phyloP scores from a whole-genome alignment of 2,113 vertebrate species.

The Zosterops lateralis region DNA sequence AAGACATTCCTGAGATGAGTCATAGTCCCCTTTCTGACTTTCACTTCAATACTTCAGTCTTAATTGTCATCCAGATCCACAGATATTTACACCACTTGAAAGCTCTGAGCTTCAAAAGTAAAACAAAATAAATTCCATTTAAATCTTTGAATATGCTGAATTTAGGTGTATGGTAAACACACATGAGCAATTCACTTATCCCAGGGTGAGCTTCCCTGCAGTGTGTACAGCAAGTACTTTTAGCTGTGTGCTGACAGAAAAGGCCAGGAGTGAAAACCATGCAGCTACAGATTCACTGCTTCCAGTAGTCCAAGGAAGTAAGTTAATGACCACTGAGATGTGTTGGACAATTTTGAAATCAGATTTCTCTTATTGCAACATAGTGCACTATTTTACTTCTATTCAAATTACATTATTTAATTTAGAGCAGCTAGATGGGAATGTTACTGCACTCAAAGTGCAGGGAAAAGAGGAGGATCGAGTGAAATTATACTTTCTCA shows the following conservation, averaged over 20 bases:
- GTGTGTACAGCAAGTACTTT: neutral
- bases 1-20: neutral
- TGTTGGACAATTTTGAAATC: neutral
- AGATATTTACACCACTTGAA: neutral
- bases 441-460: neutral
- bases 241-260: neutral
- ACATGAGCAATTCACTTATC: neutral
- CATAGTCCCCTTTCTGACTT: constrained; percentile 23
- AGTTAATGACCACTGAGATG: neutral
- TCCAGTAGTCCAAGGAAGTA: neutral
- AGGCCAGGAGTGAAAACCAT: neutral
- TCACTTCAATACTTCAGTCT: neutral
- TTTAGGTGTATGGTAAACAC: neutral
- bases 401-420: neutral
- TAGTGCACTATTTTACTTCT: neutral
- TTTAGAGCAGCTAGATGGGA: neutral
- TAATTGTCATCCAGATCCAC: neutral
- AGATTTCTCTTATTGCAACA: neutral
- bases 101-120: neutral
- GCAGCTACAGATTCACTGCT: neutral
- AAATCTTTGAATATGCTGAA: neutral
- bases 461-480: neutral
- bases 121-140: neutral
- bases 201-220: neutral
- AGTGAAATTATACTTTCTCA: neutral